phyloP scores from a whole-genome alignment of 2,888 invertebrate genomes.

The Tigriopus californicus region DNA sequence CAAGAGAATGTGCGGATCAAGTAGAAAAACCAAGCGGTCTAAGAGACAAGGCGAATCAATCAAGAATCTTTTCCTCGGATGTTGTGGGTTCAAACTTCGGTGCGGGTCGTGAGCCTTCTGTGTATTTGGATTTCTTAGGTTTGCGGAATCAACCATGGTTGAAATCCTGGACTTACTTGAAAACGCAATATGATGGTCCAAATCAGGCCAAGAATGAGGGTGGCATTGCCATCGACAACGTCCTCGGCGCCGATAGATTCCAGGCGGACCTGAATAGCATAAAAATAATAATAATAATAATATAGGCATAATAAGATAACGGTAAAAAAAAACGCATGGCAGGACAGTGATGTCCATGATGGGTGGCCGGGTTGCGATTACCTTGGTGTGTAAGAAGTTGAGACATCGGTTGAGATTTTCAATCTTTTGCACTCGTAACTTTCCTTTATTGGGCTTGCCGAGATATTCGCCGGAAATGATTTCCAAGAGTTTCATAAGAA shows the following conservation, averaged over 20 bases:
- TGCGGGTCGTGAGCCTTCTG: not conserved
- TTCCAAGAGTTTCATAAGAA: constrained; percentile 78
- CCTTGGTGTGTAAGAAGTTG: constrained; percentile 78
- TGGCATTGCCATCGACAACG: constrained; percentile 92
- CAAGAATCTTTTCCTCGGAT: too few relatives aligned
- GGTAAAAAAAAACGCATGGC: too few relatives aligned
- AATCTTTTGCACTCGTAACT: constrained; percentile 93
- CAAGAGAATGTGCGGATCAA: not conserved
- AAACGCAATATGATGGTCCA: constrained; percentile 98
- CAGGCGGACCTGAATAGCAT: constrained; percentile 85
- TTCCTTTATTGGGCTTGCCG: constrained; percentile 85
- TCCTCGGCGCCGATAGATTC: constrained; percentile 98
- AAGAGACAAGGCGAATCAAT: too few relatives aligned
- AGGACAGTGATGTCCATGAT: too few relatives aligned
- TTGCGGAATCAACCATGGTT: not conserved
- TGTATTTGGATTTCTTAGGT: not conserved
- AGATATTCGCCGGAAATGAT: constrained; percentile 96
- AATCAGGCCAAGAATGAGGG: constrained; percentile 87
- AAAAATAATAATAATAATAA: too few relatives aligned
- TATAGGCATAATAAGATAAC: too few relatives aligned
- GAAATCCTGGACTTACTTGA: constrained; percentile 35
- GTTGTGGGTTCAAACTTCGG: too few relatives aligned
- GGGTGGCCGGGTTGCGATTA: too few relatives aligned
- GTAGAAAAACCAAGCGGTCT: too few relatives aligned
- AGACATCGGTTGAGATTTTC: constrained; percentile 97